Percentiles rank a stretch among this genome's conserved stretches.
phyloP scores from a whole-genome alignment of 2,797 vertebrate genomes.

The Enteromius thamalakanensis region DNA sequence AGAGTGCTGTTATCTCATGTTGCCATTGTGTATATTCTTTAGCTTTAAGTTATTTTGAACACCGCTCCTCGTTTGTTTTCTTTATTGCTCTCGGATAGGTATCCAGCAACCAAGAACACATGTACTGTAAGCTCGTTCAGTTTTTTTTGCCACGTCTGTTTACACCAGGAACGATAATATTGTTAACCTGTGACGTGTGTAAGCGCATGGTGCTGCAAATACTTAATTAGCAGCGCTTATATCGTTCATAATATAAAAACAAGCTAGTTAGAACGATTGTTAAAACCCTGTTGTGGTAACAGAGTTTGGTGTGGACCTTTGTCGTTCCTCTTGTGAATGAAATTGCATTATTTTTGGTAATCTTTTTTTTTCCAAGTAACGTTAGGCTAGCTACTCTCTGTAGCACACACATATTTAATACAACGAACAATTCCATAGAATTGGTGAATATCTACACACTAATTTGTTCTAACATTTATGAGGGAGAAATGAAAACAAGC shows the following conservation, averaged over 20 bases:
- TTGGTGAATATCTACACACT: not conserved
- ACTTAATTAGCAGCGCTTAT: not conserved
- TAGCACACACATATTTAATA: not conserved
- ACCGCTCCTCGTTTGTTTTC: not conserved
- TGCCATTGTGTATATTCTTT: not conserved
- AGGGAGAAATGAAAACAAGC: constrained; percentile 9
- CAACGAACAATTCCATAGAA: not conserved
- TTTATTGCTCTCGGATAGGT: not conserved
- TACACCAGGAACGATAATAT: not conserved
- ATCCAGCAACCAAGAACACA: not conserved
- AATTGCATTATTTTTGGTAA: not conserved
- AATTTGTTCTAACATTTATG: not conserved
- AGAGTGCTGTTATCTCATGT: not conserved
- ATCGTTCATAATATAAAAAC: not conserved
- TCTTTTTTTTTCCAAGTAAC: not conserved
- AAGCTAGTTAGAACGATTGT: not conserved
- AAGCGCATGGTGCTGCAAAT: not conserved
- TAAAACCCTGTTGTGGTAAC: not conserved
- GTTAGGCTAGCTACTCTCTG: not conserved
- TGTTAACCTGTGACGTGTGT: too few species aligned
- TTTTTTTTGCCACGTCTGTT: not conserved
- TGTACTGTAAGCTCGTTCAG: not conserved
- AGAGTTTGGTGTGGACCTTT: not conserved
- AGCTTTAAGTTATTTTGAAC: not conserved
- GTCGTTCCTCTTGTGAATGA: not conserved